A percentile compares a stretch with the other conserved stretches of the same genome.
Conservation (phyloP, 2,888 invertebrate species). For the Aspidiotus destructor region DNA sequence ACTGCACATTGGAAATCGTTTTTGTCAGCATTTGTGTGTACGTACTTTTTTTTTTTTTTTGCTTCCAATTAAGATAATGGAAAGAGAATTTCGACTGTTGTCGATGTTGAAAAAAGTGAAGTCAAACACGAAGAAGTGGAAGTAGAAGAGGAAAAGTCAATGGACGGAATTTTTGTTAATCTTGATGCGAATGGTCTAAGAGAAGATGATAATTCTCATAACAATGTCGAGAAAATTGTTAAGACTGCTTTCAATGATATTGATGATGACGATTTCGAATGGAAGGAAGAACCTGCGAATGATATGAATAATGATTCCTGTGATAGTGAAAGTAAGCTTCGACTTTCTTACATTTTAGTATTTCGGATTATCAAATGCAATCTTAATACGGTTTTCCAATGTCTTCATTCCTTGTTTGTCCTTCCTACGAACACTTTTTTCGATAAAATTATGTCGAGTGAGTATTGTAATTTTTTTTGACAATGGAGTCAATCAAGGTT, state of each 20-base stretch:
- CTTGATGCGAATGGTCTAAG: not conserved
- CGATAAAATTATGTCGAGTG: no score
- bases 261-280: conserved; percentile 35
- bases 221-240: conserved; percentile 7
- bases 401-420: not conserved
- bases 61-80: not conserved
- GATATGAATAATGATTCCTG: conserved; percentile 19
- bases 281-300: conserved; percentile 33
- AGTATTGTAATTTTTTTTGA: no score
- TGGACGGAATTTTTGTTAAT: not conserved
- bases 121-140: conserved; percentile 9
- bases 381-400: not conserved
- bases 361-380: not conserved
- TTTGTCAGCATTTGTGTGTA: not conserved
- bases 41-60: not conserved
- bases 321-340: conserved; percentile 19
- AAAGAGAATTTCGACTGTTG: not conserved
- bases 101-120: not conserved
- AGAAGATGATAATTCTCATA: conserved; percentile 6
- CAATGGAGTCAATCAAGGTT: no score
- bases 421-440: no score
- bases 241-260: conserved; percentile 17
- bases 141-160: not conserved
- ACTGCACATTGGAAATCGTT: not conserved
- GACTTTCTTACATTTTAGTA: not conserved